Percentiles rank a stretch among this genome's conserved stretches.
Evolutionary conservation across 1,140 invertebrate genomes (phyloP).

Genomic region (Arctopsyche grandis): DNA sequence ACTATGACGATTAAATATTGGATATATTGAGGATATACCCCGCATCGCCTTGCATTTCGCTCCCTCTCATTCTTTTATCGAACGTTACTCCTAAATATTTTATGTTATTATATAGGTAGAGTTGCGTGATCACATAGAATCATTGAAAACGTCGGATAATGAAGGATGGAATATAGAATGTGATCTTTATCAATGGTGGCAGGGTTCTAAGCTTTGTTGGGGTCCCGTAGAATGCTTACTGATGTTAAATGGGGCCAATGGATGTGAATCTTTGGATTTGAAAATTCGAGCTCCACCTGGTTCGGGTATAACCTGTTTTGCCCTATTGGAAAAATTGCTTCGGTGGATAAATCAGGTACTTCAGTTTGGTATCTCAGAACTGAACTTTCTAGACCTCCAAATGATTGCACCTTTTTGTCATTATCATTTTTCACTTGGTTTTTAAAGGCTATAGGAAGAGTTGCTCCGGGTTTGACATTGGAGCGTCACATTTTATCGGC

Average conservation of each 20-base stretch:
- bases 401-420: neutral
- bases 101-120: conserved; percentile 73
- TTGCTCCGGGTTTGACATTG: conserved; percentile 75
- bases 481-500: conserved; percentile 75
- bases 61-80: neutral
- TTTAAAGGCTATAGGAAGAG: conserved; percentile 67
- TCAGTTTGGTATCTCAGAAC: too few relatives aligned
- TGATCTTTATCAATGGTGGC: conserved; percentile 84
- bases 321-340: conserved; percentile 80
- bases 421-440: conserved; percentile 15
- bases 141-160: conserved; percentile 62
- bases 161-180: conserved; percentile 68
- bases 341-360: conserved; percentile 74
- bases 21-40: too few relatives aligned
- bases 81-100: neutral
- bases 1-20: too few relatives aligned
- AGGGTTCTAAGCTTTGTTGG: conserved; percentile 81
- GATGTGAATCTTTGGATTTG: conserved; percentile 73
- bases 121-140: conserved; percentile 67
- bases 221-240: conserved; percentile 79
- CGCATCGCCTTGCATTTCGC: neutral
- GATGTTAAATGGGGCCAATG: conserved; percentile 66
- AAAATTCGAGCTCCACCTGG: conserved; percentile 77
- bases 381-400: too few relatives aligned
- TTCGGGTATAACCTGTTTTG: conserved; percentile 72